Conservation (phyloP, 1,140 invertebrate species). For the Drosophila pruinosa region DNA sequence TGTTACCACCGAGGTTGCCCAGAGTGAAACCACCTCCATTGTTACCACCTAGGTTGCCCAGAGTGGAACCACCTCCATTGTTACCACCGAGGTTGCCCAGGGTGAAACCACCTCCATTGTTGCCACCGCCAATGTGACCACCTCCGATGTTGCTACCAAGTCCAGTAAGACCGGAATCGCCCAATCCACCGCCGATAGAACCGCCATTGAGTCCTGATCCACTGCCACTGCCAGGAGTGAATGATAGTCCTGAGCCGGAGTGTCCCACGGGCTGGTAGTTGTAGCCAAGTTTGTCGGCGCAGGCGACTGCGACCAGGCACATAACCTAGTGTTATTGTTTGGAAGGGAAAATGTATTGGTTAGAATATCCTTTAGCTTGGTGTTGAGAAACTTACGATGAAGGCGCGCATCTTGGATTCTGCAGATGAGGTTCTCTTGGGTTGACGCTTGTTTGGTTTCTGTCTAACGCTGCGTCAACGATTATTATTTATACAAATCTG, state of each 20-base stretch:
- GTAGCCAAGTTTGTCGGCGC: constrained; percentile 76
- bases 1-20: constrained; percentile 8
- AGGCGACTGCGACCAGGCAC: constrained; percentile 71
- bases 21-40: constrained; percentile 1
- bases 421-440: constrained; percentile 56
- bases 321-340: constrained; percentile 45
- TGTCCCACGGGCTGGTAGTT: constrained; percentile 75
- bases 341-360: constrained; percentile 23
- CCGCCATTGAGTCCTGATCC: constrained; percentile 10
- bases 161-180: constrained; percentile 12
- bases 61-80: background rate
- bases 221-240: constrained; percentile 51
- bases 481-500: constrained; percentile 71
- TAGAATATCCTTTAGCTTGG: background rate
- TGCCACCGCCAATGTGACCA: background rate
- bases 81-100: constrained; percentile 6
- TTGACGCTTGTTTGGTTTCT: constrained; percentile 67
- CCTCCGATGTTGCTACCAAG: background rate
- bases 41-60: constrained; percentile 12
- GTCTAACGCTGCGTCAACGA: constrained; percentile 24
- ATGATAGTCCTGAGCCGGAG: constrained; percentile 61
- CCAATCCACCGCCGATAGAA: constrained; percentile 7
- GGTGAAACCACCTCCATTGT: background rate
- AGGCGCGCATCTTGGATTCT: constrained; percentile 72
- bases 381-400: constrained; percentile 62